Evolutionary conservation across 2,113 vertebrate genomes (phyloP), one percentile per base, ranked within the genome.

Genomic region (Tonatia bakeri): DNA sequence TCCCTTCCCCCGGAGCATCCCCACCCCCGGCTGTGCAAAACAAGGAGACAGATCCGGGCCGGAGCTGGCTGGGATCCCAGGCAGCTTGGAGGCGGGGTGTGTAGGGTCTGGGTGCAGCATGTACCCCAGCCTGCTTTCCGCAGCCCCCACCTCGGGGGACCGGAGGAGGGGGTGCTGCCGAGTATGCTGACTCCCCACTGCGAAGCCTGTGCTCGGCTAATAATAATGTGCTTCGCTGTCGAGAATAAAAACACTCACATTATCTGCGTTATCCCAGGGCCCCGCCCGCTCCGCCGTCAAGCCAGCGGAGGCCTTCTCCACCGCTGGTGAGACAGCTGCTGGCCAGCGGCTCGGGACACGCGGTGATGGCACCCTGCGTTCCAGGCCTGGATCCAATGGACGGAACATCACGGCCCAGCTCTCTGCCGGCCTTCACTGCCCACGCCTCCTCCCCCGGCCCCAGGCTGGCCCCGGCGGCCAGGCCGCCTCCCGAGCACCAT

Each of bases 301-400:
- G 91, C 80, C 93, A 89, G 91, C 92, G 92, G 96, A n/a, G n/a
- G n/a, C n/a, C n/a, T n/a, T n/a, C n/a, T n/a, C n/a, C n/a, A n/a
- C n/a, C n/a, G n/a, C n/a, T n/a, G n/a, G n/a, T n/a, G 7, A 52
- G 56, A 43, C 93, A 92, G 97, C 92, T 90, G 94, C 24, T 4
- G 0, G 22, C 54, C 87, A 95, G 94, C 92, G 92, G 96, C 87
- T 73, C 13, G 1, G 72, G 61, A 65, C 9, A 40, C 24, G 14
- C 20, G 20, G 7, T 45, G 40, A 77, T 38, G 47, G 40, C 12
- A 0, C 31, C 65, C 47, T 0, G 3, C 3, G 50, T 15, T 70
- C 90, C 84, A 47, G 56, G 83, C 26, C 70, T 31, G 2, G 5
- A 14, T 31, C 0, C 26, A 69, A 70, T 0, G 43, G 67, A 82